Evolutionary conservation across 2,888 invertebrate genomes (phyloP), one percentile per base, ranked within the genome.

Genomic region (Ophion ventricosus): DNA sequence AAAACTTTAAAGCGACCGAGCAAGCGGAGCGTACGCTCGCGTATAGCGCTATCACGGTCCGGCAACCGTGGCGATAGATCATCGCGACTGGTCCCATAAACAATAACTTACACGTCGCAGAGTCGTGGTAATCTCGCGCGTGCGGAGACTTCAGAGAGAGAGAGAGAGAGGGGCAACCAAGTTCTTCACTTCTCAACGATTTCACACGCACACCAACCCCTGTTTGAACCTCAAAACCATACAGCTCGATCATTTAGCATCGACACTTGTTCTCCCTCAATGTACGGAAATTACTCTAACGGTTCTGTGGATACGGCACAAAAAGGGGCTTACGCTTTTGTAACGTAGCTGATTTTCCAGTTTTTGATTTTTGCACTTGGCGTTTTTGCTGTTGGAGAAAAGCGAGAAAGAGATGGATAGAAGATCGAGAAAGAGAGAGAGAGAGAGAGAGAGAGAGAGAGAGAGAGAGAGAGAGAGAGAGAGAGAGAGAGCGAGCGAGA

Each of bases 61-160:
- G 85, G 88, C 91, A 91, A 90, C 88, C 90, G 87, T 88, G 89
- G 88, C 91, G 88, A 91, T 92, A 90, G 90, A 92, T 92, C 92
- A 92, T 90, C 89, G 87, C 86, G 85, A 84, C 86, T 86, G 87
- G 88, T 88, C 88, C 88, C 90, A 91, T 91, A 91, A 92, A 92
- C 92, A 91, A 92, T 92, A 92, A 92, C 90, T 92, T 90, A 90
- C 90, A 90, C 90, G 90, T 89, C 88, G 86, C 88, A 86, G 88
- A 88, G 86, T 85, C 86, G 85, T 81, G 64, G 81, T 78, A 56
- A 81, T 59, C 79, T 74, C 73, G 74, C 74, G 80, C 74, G 80
- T 74, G 67, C 80, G 67, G 29, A 72, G 64, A 66, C 56, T 80
- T 56, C 49, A n/a, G 23, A 35, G 29, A 35, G 40, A 25, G 72